Conservation (phyloP, 2,888 invertebrate genomes). For the Stramonita haemastoma region DNA sequence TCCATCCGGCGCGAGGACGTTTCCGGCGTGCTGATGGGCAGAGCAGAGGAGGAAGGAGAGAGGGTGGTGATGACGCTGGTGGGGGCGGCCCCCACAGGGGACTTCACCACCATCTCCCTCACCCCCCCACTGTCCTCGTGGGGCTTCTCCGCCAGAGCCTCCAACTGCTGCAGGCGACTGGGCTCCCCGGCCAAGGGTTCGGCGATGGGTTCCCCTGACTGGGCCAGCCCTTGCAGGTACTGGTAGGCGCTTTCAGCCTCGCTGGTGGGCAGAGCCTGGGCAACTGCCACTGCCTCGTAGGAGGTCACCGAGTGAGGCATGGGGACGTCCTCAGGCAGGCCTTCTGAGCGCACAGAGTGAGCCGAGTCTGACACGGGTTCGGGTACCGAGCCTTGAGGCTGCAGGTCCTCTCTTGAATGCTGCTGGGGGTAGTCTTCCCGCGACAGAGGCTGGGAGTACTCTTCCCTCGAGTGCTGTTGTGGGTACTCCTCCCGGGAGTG, state of each 20-base stretch:
- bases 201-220: constrained; percentile 31
- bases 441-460: constrained; percentile 12
- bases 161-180: constrained; percentile 51
- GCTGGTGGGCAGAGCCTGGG: constrained; percentile 30
- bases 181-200: constrained; percentile 44
- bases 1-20: constrained; percentile 66
- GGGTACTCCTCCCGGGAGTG: neutral
- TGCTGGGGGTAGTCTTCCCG: constrained; percentile 34
- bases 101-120: constrained; percentile 43
- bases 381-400: constrained; percentile 33
- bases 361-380: constrained; percentile 37
- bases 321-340: constrained; percentile 34
- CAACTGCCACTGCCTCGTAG: constrained; percentile 25
- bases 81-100: constrained; percentile 45
- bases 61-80: constrained; percentile 54
- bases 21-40: constrained; percentile 49
- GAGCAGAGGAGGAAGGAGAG: constrained; percentile 47
- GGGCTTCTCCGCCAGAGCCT: constrained; percentile 54
- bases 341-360: constrained; percentile 36
- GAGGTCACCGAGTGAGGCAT: constrained; percentile 37
- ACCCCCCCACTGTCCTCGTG: constrained; percentile 44
- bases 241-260: constrained; percentile 42
- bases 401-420: constrained; percentile 38
- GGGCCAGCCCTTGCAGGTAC: constrained; percentile 36
- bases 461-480: constrained; percentile 24